These are phyloP conservation scores for Ranitomeya variabilis DNA, from an alignment of 2,113 vertebrate genomes.

Conservation along the genomic window DNA sequence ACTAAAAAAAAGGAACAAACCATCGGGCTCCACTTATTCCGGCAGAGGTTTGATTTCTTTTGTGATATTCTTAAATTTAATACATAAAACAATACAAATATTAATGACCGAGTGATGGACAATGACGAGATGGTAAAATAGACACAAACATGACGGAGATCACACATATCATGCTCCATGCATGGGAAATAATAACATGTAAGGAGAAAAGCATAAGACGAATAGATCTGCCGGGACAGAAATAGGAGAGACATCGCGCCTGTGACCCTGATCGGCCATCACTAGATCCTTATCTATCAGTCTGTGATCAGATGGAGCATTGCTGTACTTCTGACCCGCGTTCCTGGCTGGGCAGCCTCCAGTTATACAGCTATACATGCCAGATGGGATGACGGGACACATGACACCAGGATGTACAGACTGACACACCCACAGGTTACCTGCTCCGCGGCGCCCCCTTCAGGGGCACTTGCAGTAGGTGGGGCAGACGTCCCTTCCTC, in stretches of 20 bases:
- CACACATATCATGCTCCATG: background rate
- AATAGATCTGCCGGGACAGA: background rate
- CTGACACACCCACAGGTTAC: conserved; percentile 45
- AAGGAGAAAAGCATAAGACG: background rate
- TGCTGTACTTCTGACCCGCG: background rate
- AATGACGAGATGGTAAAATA: background rate
- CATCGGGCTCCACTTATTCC: background rate
- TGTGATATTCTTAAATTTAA: background rate
- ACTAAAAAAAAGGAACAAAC: background rate
- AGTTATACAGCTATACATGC: conserved; percentile 41
- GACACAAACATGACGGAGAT: background rate
- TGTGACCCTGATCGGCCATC: background rate
- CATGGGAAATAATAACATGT: background rate
- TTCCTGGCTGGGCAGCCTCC: conserved; percentile 25
- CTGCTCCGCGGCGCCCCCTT: conserved; percentile 64
- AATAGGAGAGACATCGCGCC: background rate
- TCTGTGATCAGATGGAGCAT: background rate
- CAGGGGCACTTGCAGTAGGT: conserved; percentile 58
- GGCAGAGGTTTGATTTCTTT: background rate
- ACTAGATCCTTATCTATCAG: background rate
- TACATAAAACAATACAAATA: background rate
- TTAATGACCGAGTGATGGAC: background rate
- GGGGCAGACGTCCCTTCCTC: conserved; percentile 65
- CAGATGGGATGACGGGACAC: conserved; percentile 49
- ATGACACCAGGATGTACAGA: conserved; percentile 35